Percentiles rank a stretch among this genome's conserved stretches.
Conservation (phyloP, 1,140 invertebrate genomes). For the Palaemon carinicauda region DNA sequence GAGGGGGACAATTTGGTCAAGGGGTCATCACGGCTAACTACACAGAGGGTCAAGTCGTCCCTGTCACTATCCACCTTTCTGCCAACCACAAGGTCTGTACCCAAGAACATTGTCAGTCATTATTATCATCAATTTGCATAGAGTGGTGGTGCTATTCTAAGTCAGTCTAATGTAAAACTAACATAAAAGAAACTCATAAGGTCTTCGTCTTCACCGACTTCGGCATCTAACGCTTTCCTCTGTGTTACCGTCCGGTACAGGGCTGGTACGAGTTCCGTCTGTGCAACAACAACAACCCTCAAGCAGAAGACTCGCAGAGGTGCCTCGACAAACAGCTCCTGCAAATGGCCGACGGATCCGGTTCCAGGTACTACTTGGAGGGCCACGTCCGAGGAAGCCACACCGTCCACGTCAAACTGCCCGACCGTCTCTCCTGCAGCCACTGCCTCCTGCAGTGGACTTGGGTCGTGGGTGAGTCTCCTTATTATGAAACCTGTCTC, state of each 20-base stretch:
- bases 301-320: conserved; percentile 76
- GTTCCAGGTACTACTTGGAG: conserved; percentile 67
- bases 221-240: too few species aligned
- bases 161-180: too few species aligned
- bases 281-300: conserved; percentile 84
- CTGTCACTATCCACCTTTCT: too few species aligned
- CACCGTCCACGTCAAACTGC: conserved; percentile 76
- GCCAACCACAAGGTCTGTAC: too few species aligned
- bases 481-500: background rate
- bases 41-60: conserved; percentile 22
- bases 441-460: conserved; percentile 76
- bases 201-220: too few species aligned
- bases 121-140: too few species aligned
- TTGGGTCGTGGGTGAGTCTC: conserved; percentile 64
- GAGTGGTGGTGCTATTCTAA: too few species aligned
- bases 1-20: conserved; percentile 62
- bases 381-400: conserved; percentile 79
- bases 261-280: conserved; percentile 77
- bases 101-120: too few species aligned
- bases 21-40: conserved; percentile 61
- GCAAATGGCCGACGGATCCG: conserved; percentile 71
- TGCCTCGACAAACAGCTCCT: conserved; percentile 84
- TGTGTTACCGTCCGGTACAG: too few species aligned
- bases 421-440: conserved; percentile 72
- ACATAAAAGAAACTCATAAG: too few species aligned